Evolutionary conservation across 1,140 invertebrate species (phyloP).

Genomic region (Drosophila rufa): DNA sequence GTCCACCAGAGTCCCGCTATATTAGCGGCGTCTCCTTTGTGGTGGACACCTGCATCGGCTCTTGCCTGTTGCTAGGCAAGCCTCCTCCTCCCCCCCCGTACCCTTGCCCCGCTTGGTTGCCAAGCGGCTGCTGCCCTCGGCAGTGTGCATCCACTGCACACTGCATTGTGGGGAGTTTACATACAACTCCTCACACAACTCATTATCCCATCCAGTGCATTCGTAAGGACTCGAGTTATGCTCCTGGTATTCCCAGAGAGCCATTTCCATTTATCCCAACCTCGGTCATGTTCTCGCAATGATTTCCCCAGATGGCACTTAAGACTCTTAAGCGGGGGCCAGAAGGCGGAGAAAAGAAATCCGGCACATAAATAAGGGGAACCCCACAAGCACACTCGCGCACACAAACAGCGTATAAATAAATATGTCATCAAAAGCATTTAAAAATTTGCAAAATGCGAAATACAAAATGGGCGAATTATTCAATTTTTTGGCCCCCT

Average conservation of each 20-base stretch:
- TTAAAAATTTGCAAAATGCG: conserved; percentile 74
- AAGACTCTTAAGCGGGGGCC: conserved; percentile 49
- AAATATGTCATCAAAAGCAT: conserved; percentile 80
- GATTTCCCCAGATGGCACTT: conserved; percentile 72
- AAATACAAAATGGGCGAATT: conserved; percentile 59
- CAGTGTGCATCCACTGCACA: too few relatives aligned
- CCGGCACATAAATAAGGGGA: conserved; percentile 56
- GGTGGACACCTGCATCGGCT: too few relatives aligned
- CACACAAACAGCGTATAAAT: conserved; percentile 30
- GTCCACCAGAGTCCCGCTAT: too few relatives aligned
- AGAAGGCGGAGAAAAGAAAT: conserved; percentile 31
- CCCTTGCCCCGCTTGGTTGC: too few relatives aligned
- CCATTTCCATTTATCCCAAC: conserved; percentile 43
- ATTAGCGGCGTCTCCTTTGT: too few relatives aligned
- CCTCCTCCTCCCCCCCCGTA: too few relatives aligned
- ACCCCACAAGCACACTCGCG: conserved; percentile 12
- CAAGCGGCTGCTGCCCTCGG: too few relatives aligned
- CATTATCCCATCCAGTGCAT: conserved; percentile 29
- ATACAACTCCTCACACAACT: too few relatives aligned
- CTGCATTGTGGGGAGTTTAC: too few relatives aligned
- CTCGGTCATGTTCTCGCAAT: conserved; percentile 42
- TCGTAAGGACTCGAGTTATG: conserved; percentile 8
- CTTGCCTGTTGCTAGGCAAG: too few relatives aligned
- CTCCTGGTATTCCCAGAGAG: conserved; percentile 24
- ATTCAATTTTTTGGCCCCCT: conserved; percentile 57